Evolutionary conservation across 2,888 invertebrate species (phyloP).

Genomic region (Lottia scabra): DNA sequence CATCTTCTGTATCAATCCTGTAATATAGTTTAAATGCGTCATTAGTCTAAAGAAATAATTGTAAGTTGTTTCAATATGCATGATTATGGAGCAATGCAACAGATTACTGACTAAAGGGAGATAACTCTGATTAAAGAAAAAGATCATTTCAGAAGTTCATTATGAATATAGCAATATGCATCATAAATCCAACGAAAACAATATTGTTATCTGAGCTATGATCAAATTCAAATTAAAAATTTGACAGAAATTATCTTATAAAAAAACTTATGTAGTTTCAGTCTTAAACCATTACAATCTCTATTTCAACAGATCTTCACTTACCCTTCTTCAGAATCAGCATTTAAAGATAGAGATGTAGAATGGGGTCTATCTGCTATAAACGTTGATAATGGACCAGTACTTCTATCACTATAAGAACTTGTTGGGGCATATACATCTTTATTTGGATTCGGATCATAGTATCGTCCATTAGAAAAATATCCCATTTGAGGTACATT

Average conservation of each 20-base stretch:
- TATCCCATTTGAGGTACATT: conserved; percentile 42
- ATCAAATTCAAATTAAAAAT: no score
- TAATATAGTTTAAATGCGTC: not conserved
- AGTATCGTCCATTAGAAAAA: conserved; percentile 58
- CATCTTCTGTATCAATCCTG: conserved; percentile 35
- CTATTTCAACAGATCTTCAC: conserved; percentile 20
- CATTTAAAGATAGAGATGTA: conserved; percentile 40
- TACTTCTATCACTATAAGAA: conserved; percentile 58
- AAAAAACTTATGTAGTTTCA: no score
- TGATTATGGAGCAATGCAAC: no score
- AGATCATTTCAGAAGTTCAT: no score
- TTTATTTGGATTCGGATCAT: conserved; percentile 53
- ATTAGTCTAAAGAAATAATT: no score
- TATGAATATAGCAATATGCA: no score
- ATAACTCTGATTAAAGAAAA: no score
- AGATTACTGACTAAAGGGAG: no score
- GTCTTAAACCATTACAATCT: not conserved
- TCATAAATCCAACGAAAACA: no score
- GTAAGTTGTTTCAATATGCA: no score
- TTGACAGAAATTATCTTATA: no score
- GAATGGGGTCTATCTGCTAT: conserved; percentile 43
- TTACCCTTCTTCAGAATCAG: conserved; percentile 43
- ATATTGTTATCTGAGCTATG: no score
- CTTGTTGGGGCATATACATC: conserved; percentile 61
- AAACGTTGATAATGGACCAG: conserved; percentile 54